Base-by-base conservation (phyloP, 2,113 vertebrate genomes). In the Peromyscus maniculatus region DNA sequence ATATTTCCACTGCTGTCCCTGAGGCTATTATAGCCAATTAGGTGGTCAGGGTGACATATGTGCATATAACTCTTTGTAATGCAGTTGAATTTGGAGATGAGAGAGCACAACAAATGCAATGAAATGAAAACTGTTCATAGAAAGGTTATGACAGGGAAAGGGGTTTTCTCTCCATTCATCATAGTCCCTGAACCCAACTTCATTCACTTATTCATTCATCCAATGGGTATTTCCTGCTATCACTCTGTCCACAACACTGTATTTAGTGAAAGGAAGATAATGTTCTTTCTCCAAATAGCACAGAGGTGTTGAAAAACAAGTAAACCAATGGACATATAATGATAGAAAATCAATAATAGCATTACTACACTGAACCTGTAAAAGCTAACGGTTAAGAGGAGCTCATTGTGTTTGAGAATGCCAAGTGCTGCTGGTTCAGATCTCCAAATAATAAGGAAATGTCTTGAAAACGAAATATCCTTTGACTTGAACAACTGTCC, bases 1-100 rank as follows among this genome's bases (percentile, higher is more conserved):
- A 66, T 80, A 79, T 93, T 87, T 94, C 94, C 57, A 59, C 36
- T 57, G 33, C 21, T 79, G 62, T 83, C 31, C n/a, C 86, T 89
- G 36, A 82, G 62, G 55, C 16, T 24, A 57, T 74, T 59, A 26
- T 22, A 87, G 31, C 13, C 80, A 87, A 69, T 13, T 36, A 87
- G 31, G 52, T 72, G 33, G 36, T 89, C 82, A 78, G 55, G 55
- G 26, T 52, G 43, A 84, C 17, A 75, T n/a, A 49, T 1, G 49
- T 6, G 22, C 4, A 74, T 62, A 31, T 66, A 55, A 67, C 13
- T 77, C 77, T 49, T 66, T 77, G 77, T 62, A 94, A 49, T 46
- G 21, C 15, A 17, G 31, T 39, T 90, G 49, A 87, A 95, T 84
- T 88, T 87, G 31, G 28, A 94, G 83, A 87, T 83, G 5, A 87